These are phyloP conservation scores for Eretmocerus hayati DNA, from an alignment of 2,888 invertebrate species.

Conservation along the genomic window DNA sequence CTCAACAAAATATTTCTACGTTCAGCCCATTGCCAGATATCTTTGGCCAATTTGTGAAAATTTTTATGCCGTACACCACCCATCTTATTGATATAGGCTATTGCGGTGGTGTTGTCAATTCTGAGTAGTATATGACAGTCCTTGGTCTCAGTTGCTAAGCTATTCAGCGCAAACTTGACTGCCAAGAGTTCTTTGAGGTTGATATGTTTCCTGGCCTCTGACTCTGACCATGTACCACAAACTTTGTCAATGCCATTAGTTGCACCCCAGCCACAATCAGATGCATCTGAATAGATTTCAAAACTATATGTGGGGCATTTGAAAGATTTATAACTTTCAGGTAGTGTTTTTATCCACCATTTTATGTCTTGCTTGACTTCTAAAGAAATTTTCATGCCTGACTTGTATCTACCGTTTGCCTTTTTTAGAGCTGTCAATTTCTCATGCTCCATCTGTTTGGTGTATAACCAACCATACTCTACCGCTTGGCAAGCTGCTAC, in stretches of 20 bases:
- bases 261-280: conserved; percentile 7
- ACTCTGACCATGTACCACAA: conserved; percentile 12
- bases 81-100: neutral
- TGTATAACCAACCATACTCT: conserved; percentile 16
- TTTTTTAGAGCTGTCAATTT: conserved; percentile 10
- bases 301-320: neutral
- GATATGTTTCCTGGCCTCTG: conserved; percentile 5
- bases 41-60: neutral
- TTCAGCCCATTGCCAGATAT: neutral
- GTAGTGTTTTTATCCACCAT: conserved; percentile 12
- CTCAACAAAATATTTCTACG: neutral
- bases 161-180: conserved; percentile 4
- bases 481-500: conserved; percentile 13
- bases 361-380: conserved; percentile 7
- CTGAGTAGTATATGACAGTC: neutral
- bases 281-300: conserved; percentile 9
- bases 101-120: neutral
- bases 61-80: neutral
- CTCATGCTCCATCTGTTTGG: conserved; percentile 14
- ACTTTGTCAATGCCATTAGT: neutral
- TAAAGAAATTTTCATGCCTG: conserved; percentile 7
- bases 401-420: conserved; percentile 9
- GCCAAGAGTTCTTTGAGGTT: conserved; percentile 11
- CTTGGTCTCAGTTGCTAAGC: neutral
- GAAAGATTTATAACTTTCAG: neutral